Base-by-base conservation (phyloP, 2,113 vertebrate species). In the Heterotis niloticus region DNA sequence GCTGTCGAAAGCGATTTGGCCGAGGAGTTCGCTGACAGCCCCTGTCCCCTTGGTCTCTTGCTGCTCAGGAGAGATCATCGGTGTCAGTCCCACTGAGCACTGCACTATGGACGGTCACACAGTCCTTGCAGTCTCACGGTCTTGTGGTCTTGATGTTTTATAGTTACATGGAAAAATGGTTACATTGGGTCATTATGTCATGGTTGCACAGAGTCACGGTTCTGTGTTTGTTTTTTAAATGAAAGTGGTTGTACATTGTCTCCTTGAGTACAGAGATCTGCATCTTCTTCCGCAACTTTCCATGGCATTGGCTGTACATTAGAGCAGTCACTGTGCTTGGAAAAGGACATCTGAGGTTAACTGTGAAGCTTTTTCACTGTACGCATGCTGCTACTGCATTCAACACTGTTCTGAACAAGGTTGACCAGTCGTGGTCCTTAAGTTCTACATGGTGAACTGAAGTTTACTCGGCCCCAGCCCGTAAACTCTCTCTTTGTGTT, bases 11-110 rank as follows among this genome's bases (percentile, higher is more conserved):
- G 72, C 70, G 79, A 69, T 85, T 84, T 80, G 74, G 80, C 75
- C 67, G 77, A 86, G 86, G 81, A 78, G 73, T 77, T 79, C 75
- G 83, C 73, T 85, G 89, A 88, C 86, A 86, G 84, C 75, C 75
- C 81, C 83, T 85, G 84, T 90, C 84, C 79, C 24, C 79, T 18
- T 23, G 16, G 13, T 9, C 59, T 60, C 81, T 78, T 71, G 74
- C n/a, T 80, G 51, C 77, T 75, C 59, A 64, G 26, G 24, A 54
- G 56, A 66, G 75, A 59, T 76, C 80, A 66, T 81, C 75, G 81
- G 76, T 83, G 83, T 83, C 79, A 65, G 78, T 84, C 81, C 82
- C 78, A 88, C 84, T 83, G 28, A 82, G 79, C 64, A 77, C 29
- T 60, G 78, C 57, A 28, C 68, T 74, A 70, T 56, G 69, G 77